phyloP scores from a whole-genome alignment of 2,797 vertebrate species.

The Acanthurus lineatus region DNA sequence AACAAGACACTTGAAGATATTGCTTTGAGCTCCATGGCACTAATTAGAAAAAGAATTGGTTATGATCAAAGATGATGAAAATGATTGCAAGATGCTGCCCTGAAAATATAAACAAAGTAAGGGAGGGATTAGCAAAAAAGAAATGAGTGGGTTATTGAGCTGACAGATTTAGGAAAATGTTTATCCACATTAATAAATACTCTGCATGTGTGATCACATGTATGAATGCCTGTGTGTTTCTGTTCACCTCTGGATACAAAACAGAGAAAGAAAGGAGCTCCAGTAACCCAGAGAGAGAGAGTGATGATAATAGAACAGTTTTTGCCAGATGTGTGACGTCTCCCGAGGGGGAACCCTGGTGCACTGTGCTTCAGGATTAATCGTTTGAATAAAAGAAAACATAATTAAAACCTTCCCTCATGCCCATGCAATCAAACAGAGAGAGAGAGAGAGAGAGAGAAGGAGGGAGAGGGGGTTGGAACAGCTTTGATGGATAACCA shows the following conservation, averaged over 20 bases:
- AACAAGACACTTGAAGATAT: neutral
- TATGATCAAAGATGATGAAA: neutral
- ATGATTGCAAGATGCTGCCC: neutral
- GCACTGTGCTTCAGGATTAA: slow-evolving; percentile 76
- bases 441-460: slow-evolving; percentile 3
- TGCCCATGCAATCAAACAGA: slow-evolving; percentile 70
- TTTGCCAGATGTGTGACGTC: slow-evolving; percentile 76
- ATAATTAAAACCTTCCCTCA: slow-evolving; percentile 79
- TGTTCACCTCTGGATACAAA: slow-evolving; percentile 12
- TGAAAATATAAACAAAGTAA: neutral
- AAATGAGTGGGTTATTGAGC: neutral
- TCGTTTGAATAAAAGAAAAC: slow-evolving; percentile 79
- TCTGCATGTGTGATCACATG: neutral
- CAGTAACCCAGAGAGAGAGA: slow-evolving; percentile 60
- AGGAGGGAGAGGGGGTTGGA: slow-evolving; percentile 4
- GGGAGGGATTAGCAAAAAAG: neutral
- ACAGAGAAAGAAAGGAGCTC: slow-evolving; percentile 25
- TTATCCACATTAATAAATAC: neutral
- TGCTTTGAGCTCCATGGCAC: neutral
- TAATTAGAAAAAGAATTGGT: neutral
- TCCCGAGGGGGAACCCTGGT: slow-evolving; percentile 70
- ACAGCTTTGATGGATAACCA: slow-evolving; percentile 64
- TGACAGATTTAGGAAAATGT: neutral
- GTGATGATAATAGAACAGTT: slow-evolving; percentile 45
- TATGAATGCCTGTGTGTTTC: slow-evolving; percentile 17